These are phyloP conservation scores for Scortum barcoo DNA, from an alignment of 2,113 vertebrate species.

Conservation along the genomic window DNA sequence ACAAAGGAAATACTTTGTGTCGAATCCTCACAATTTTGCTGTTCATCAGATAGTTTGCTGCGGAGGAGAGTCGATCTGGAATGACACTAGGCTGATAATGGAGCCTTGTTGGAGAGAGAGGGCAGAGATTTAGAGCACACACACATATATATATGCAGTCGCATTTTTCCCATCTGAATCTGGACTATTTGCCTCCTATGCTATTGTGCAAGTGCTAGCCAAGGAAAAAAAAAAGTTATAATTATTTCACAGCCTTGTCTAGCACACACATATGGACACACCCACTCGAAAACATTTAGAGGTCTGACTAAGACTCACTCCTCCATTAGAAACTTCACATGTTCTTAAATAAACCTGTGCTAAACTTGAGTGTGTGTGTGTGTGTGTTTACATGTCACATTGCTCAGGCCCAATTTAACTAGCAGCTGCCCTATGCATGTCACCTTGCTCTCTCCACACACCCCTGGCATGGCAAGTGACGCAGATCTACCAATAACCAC, in stretches of 20 bases:
- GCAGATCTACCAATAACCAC: slow-evolving; percentile 17
- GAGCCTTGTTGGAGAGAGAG: slow-evolving; percentile 14
- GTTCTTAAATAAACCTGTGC: slow-evolving; percentile 3
- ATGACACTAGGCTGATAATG: slow-evolving; percentile 26
- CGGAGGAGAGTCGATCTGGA: slow-evolving; percentile 25
- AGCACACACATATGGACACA: not conserved
- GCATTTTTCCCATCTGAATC: not conserved
- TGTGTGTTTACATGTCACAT: slow-evolving; percentile 32
- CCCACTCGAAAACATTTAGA: slow-evolving; percentile 6
- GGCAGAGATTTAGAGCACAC: slow-evolving; percentile 5
- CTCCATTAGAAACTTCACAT: slow-evolving; percentile 11
- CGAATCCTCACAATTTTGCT: slow-evolving; percentile 17
- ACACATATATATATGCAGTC: not conserved
- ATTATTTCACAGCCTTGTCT: slow-evolving; percentile 38
- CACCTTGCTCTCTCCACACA: slow-evolving; percentile 32
- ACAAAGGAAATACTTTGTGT: slow-evolving; percentile 21
- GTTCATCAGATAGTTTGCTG: slow-evolving; percentile 36
- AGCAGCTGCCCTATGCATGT: slow-evolving; percentile 57
- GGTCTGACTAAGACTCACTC: not conserved
- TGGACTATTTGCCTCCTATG: slow-evolving; percentile 13
- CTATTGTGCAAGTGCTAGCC: not conserved
- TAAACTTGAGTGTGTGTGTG: slow-evolving; percentile 20
- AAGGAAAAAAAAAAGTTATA: slow-evolving; percentile 13
- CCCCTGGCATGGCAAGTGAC: slow-evolving; percentile 22
- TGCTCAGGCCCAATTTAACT: slow-evolving; percentile 57